These are phyloP conservation scores for Spodoptera exigua DNA, from an alignment of 2,888 invertebrate species.

Conservation along the genomic window DNA sequence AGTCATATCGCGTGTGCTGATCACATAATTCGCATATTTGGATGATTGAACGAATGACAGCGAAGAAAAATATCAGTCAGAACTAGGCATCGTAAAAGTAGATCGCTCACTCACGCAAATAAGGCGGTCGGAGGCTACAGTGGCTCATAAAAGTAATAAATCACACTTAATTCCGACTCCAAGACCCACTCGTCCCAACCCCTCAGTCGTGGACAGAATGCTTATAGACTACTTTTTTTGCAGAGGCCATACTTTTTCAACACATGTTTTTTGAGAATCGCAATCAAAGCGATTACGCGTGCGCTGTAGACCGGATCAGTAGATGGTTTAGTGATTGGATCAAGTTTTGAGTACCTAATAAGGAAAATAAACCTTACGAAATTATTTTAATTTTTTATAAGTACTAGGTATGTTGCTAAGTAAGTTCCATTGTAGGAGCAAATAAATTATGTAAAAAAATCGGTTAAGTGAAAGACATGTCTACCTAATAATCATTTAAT, in stretches of 20 bases:
- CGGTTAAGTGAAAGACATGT: too few species aligned
- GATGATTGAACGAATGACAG: slow-evolving; percentile 44
- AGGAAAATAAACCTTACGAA: too few species aligned
- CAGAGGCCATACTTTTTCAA: slow-evolving; percentile 53
- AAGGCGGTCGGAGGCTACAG: slow-evolving; percentile 70
- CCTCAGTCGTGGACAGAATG: slow-evolving; percentile 80
- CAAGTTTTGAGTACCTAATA: too few species aligned
- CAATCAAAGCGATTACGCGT: slow-evolving; percentile 14
- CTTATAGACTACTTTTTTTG: slow-evolving; percentile 66
- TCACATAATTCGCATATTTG: slow-evolving; percentile 29
- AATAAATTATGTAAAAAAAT: too few species aligned
- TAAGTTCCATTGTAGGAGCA: too few species aligned
- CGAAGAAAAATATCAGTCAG: slow-evolving; percentile 46
- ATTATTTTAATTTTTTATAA: too few species aligned
- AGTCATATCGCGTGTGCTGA: background rate
- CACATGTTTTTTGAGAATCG: slow-evolving; percentile 23
- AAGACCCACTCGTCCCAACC: slow-evolving; percentile 70
- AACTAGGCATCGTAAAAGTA: slow-evolving; percentile 56
- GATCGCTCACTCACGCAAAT: slow-evolving; percentile 70
- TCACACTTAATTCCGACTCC: slow-evolving; percentile 82
- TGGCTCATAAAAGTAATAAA: slow-evolving; percentile 83
- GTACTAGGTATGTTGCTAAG: too few species aligned
- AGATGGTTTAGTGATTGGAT: too few species aligned
- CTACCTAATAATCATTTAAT: too few species aligned
- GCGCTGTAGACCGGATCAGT: too few species aligned